Base-by-base conservation (phyloP, 1,140 invertebrate species). In the Drosophila serrata region DNA sequence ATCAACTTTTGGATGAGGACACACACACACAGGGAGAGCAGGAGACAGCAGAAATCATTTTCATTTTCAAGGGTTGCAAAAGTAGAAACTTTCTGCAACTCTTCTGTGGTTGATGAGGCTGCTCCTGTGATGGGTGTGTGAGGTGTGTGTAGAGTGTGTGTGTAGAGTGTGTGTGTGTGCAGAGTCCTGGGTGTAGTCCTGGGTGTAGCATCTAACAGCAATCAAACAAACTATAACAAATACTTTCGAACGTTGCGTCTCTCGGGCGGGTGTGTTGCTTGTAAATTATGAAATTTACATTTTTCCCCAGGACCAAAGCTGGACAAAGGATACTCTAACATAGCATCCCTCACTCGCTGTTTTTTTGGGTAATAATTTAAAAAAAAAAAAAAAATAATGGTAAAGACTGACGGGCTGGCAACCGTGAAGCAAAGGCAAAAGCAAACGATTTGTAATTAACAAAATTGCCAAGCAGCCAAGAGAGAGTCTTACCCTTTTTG, bases 391-490 rank as follows among this genome's bases (percentile, higher is more conserved):
- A 33, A 49, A 29, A 33, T 35, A 6, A 39, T 40, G 39, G 37
- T 4, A 12, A 33, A 33, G 33, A 33, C 33, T 33, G 33, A 9
- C 9, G 33, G 31, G 24, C 24, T 24, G 24, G 24, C 24, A 24
- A n/a, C n/a, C n/a, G n/a, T n/a, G n/a, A n/a, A 4, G 24, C 24
- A 24, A n/a, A n/a, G n/a, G 24, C 24, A 24, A 15, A 90, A 79
- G 81, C 88, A 91, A 91, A 75, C 91, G 91, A 92, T 92, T 92
- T 91, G 91, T 92, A 92, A 92, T 92, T 92, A 92, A 92, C 91
- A 92, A 92, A 92, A 92, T 92, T 92, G 91, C 91, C 91, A 92
- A 77, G 88, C 68, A 45, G 68, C 55, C 55, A 24, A 15, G 29
- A 39, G 15, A 5, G 31, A 79, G 62, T 43, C 45, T 45, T 65